Conservation (phyloP, 2,113 vertebrate species). For the Cynoglossus semilaevis region DNA sequence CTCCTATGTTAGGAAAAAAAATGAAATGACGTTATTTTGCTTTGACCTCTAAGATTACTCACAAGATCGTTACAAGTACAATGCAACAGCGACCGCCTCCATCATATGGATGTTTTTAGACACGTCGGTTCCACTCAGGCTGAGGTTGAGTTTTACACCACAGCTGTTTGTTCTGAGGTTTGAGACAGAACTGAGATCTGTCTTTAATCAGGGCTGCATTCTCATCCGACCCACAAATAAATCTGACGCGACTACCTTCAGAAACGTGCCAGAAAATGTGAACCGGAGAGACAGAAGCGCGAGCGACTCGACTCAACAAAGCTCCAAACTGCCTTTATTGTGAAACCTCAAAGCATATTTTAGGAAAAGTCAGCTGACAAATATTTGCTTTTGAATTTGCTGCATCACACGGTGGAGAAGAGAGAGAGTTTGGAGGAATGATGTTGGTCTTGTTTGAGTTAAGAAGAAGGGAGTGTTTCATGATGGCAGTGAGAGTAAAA, state of each 20-base stretch:
- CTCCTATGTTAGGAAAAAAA: too few species aligned
- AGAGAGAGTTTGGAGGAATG: background rate
- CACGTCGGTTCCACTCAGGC: conserved; percentile 6
- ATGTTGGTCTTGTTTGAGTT: conserved; percentile 16
- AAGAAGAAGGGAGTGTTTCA: conserved; percentile 3
- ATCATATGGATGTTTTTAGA: too few species aligned
- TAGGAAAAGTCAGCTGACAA: background rate
- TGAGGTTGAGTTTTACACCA: conserved; percentile 7
- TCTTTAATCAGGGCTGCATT: conserved; percentile 14
- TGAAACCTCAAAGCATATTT: background rate
- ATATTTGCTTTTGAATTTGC: conserved; percentile 20
- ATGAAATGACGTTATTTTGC: too few species aligned
- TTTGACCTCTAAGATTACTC: too few species aligned
- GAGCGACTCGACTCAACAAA: background rate
- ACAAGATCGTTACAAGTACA: too few species aligned
- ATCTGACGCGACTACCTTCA: conserved; percentile 3
- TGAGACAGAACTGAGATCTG: background rate
- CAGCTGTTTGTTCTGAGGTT: conserved; percentile 10
- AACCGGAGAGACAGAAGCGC: background rate
- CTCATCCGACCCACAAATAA: conserved; percentile 15
- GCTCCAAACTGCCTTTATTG: conserved; percentile 6
- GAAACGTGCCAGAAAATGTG: conserved; percentile 4
- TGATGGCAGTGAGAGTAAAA: background rate
- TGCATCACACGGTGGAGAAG: background rate
- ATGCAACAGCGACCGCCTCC: too few species aligned